A percentile compares a stretch with the other conserved stretches of the same genome.
phyloP scores from a whole-genome alignment of 2,113 vertebrate species.

The Apteryx owenii region DNA sequence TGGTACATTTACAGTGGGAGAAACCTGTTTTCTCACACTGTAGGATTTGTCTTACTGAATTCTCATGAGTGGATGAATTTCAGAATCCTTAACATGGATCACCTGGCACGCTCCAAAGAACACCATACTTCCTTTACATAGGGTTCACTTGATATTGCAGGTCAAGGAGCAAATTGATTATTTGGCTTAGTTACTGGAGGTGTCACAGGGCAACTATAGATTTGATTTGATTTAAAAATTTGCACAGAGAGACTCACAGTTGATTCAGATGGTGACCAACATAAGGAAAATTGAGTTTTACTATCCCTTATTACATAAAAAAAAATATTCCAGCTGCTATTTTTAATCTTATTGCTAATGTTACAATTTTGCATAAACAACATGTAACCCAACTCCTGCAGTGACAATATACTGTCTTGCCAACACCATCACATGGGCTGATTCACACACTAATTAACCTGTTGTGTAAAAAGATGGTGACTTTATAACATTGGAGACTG shows the following conservation, averaged over 20 bases:
- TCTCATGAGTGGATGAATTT: neutral
- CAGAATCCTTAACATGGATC: neutral
- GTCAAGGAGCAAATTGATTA: neutral
- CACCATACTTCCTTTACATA: neutral
- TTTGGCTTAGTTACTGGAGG: neutral
- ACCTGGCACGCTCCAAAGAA: neutral
- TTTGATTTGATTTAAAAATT: neutral
- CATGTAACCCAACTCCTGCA: neutral
- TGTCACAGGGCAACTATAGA: neutral
- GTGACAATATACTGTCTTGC: rapidly evolving
- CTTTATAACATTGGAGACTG: neutral
- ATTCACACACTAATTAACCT: neutral
- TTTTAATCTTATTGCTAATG: neutral
- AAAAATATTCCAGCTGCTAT: neutral
- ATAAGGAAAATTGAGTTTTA: neutral
- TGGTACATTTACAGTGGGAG: neutral
- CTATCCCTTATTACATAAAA: neutral
- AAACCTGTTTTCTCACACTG: neutral
- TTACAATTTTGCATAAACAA: neutral
- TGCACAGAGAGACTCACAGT: neutral
- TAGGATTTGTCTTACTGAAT: neutral
- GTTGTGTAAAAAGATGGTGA: neutral
- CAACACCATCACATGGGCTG: neutral
- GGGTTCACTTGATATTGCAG: neutral
- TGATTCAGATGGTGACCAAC: neutral